Evolutionary conservation across 2,113 vertebrate species (phyloP), one percentile per base, ranked within the genome.

Genomic region (Tamias sibiricus): DNA sequence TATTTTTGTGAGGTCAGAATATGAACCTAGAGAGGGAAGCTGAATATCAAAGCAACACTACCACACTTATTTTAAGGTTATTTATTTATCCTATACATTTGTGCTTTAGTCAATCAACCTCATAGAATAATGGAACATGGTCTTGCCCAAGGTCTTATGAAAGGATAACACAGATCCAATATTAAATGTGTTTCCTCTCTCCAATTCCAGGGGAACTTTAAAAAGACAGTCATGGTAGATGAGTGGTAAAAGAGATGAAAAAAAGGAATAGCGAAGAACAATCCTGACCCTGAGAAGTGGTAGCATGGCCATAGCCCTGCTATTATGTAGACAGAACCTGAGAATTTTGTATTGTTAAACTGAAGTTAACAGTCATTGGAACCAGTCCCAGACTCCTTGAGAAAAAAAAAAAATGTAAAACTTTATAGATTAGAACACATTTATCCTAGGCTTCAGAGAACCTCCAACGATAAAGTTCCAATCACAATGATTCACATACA

Each of bases 401-500:
- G 32, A 93, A 94, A 94, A n/a, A n/a, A 86, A 28, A 93, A 94
- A 95, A 89, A 66, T 79, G 14, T 8, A 87, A 84, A 97, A 35
- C 26, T 64, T 11, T 88, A 35, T 85, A 37, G 10, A 76, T 7
- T 49, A 68, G 37, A 3, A 91, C 8, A 69, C 35, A 74, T 76
- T 93, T 91, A 84, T 59, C 30, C 10, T 14, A 90, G 26, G 37
- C 6, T 9, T 82, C 12, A 69, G 68, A 75, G 28, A 86, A 26
- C 7, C 2, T 44, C 4, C 22, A 2, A 14, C 24, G 30, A 54
- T 44, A 91, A 74, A 66, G 72, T 54, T 86, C 93, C 54, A 77
- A 47, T 84, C 83, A 52, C 28, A 94, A 35, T 90, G 49, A 90
- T 92, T 92, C 95, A 4, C 17, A 69, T 17, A 42, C 1, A 96